These are phyloP conservation scores for Phyllotis vaccarum DNA, from an alignment of 2,797 vertebrate genomes.

Conservation along the genomic window DNA sequence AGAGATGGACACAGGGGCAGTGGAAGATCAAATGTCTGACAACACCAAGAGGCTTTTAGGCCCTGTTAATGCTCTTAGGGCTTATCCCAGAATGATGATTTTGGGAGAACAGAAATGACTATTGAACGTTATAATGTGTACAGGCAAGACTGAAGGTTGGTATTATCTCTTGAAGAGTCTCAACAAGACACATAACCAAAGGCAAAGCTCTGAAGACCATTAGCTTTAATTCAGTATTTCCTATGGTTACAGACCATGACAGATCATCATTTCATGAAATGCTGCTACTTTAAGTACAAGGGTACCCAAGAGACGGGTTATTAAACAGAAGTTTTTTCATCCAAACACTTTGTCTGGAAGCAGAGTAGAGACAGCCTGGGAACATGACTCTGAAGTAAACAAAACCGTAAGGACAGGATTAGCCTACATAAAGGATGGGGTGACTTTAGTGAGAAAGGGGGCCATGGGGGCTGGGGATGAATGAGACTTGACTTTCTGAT, in stretches of 20 bases:
- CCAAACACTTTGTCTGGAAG: conserved; percentile 19
- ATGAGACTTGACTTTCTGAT: not conserved
- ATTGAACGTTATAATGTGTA: not conserved
- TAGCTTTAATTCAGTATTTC: not conserved
- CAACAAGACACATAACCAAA: not conserved
- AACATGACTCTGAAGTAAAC: not conserved
- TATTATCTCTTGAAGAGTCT: conserved; percentile 31
- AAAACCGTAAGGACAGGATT: not conserved
- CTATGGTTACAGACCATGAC: not conserved
- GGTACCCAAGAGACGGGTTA: not conserved
- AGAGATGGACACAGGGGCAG: not conserved
- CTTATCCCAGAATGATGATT: not conserved
- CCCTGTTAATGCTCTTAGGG: not conserved
- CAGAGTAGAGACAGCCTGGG: not conserved
- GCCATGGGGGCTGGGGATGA: not conserved
- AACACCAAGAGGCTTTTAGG: not conserved
- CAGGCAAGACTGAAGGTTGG: not conserved
- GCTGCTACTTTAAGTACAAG: not conserved
- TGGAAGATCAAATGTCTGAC: not conserved
- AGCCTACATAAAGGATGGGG: not conserved
- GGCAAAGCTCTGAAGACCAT: not conserved
- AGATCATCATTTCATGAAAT: not conserved
- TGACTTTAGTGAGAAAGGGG: not conserved
- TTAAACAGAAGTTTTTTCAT: not conserved
- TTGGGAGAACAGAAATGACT: not conserved